Evolutionary conservation across 2,113 vertebrate genomes (phyloP).

Genomic region (Rhynchomys soricoides): DNA sequence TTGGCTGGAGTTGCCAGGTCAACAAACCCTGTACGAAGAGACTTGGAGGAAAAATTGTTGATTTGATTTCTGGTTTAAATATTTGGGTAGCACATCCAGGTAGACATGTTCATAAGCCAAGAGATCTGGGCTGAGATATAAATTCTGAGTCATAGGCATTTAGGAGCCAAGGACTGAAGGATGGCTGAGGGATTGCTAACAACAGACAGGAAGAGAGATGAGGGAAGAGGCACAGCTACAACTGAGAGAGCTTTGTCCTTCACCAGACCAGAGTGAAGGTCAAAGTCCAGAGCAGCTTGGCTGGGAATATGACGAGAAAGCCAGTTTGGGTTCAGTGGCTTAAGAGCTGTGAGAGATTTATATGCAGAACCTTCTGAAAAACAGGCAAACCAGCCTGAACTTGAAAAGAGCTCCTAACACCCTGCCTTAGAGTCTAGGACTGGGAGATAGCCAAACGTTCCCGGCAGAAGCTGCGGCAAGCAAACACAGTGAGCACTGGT

Average conservation of each 20-base stretch:
- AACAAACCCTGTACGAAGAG: background rate
- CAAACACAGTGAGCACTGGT: too few relatives aligned
- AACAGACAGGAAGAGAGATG: background rate
- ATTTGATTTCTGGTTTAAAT: constrained; percentile 14
- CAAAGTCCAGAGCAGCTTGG: background rate
- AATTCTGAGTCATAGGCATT: background rate
- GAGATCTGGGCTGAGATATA: constrained; percentile 6
- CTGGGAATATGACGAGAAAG: background rate
- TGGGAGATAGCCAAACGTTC: background rate
- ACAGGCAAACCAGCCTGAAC: background rate
- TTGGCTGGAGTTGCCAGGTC: background rate
- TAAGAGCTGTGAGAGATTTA: background rate
- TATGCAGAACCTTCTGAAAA: background rate
- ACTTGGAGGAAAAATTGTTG: background rate
- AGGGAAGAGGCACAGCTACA: background rate
- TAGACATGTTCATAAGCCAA: constrained; percentile 11
- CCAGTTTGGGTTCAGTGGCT: background rate
- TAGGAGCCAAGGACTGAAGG: background rate
- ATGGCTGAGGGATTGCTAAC: background rate
- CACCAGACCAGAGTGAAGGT: background rate
- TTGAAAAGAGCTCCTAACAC: background rate
- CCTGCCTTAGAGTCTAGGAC: background rate
- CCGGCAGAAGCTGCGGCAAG: background rate
- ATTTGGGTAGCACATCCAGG: background rate
- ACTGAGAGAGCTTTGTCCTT: background rate